Base-by-base conservation (phyloP, 2,113 vertebrate species). In the Gobio gobio region DNA sequence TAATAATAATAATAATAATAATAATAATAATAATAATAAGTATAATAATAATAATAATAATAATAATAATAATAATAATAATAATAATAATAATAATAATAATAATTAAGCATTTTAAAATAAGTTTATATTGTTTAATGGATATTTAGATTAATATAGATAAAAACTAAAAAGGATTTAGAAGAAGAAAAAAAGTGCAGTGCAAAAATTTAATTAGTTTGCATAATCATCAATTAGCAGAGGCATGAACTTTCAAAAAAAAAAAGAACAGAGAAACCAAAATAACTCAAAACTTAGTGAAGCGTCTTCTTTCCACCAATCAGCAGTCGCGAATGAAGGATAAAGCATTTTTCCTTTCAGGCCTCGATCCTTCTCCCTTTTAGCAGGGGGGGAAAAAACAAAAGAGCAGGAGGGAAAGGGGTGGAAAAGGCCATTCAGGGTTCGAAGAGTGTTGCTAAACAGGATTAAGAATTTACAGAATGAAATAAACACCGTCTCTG, bases 381-480 rank as follows among this genome's bases (percentile, higher is more conserved):
- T 73, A 90, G 59, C 12, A 2, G 26, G 24, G 49, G 47, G 9
- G 45, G 2, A 18, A 90, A 89, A 92, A 92, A 93, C 88, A 92
- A 92, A 91, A 90, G 87, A 43, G 26, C 58, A 74, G 49, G 45
- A 70, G 82, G 72, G 59, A 68, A 54, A 59, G 10, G 63, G 29
- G 74, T 74, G 79, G 84, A 78, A 86, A 78, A 90, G 89, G 59
- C 88, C 89, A 90, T 92, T 93, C 90, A 88, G 90, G 83, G 87
- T 64, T 91, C 87, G 90, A 87, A 91, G 90, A 91, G 92, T 91
- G 90, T 94, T 91, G 90, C 93, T 93, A 94, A 94, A 94, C 92
- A 92, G 92, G 94, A 95, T 95, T 95, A 94, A 90, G 89, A 90
- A 89, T 89, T 85, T 90, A 79, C 77, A 83, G 91, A 92, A 93